Conservation (phyloP, 2,888 invertebrate genomes). For the Heliconius ismenius region DNA sequence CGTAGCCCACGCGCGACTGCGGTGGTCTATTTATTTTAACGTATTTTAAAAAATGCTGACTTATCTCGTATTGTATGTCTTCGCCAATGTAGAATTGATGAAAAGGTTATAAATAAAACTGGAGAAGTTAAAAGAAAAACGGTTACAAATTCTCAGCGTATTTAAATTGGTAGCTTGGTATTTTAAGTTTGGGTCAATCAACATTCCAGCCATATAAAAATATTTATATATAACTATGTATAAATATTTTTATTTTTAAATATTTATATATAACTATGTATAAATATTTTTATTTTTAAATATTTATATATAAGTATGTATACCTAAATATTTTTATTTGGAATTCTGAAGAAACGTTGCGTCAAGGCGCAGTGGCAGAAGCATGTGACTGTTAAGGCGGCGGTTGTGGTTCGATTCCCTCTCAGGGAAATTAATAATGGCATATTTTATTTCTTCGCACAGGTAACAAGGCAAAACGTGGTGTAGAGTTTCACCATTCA, state of each 20-base stretch:
- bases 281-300: too few relatives aligned
- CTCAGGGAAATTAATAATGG: too few relatives aligned
- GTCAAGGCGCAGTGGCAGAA: too few relatives aligned
- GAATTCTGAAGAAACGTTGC: too few relatives aligned
- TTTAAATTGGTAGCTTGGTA: background rate
- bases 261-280: background rate
- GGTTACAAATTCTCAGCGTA: background rate
- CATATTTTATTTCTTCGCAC: too few relatives aligned
- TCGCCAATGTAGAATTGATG: background rate
- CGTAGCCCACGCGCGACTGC: slow-evolving; percentile 47
- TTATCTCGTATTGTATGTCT: slow-evolving; percentile 1
- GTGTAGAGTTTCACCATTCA: too few relatives aligned
- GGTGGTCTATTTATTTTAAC: slow-evolving; percentile 55
- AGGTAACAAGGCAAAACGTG: too few relatives aligned
- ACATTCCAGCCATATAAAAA: background rate
- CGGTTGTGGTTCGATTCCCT: too few relatives aligned
- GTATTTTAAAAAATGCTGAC: slow-evolving; percentile 42
- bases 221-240: background rate
- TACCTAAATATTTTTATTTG: too few relatives aligned
- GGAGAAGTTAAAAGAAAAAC: background rate
- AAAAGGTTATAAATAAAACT: background rate
- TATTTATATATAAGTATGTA: background rate
- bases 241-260: too few relatives aligned
- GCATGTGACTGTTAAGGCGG: too few relatives aligned
- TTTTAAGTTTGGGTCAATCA: background rate